Evolutionary conservation across 2,888 invertebrate genomes (phyloP).

Genomic region (Diabrotica balteata): DNA sequence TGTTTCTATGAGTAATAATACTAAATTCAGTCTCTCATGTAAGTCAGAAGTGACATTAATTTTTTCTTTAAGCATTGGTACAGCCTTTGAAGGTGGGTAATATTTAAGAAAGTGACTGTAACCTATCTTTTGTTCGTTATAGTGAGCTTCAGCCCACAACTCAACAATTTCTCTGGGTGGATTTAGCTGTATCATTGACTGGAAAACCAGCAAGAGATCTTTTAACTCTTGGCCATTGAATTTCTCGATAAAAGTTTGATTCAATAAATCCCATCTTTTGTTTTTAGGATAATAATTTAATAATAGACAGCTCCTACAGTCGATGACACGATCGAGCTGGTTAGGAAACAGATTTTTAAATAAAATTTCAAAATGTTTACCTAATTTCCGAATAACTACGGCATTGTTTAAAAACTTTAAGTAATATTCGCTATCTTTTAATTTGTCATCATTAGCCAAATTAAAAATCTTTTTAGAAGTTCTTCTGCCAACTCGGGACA

Average conservation of each 20-base stretch:
- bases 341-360: slow-evolving; percentile 31
- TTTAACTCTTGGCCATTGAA: slow-evolving; percentile 22
- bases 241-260: slow-evolving; percentile 26
- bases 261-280: slow-evolving; percentile 36
- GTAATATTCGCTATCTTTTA: slow-evolving; percentile 25
- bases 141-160: slow-evolving; percentile 38
- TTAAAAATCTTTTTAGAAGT: slow-evolving; percentile 35
- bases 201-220: slow-evolving; percentile 13
- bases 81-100: slow-evolving; percentile 31
- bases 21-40: slow-evolving; percentile 20
- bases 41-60: slow-evolving; percentile 40
- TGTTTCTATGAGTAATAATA: slow-evolving; percentile 34
- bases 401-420: slow-evolving; percentile 27
- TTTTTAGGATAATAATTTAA: slow-evolving; percentile 29
- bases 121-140: slow-evolving; percentile 26
- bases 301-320: neutral
- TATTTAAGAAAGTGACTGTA: slow-evolving; percentile 32
- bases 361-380: slow-evolving; percentile 28
- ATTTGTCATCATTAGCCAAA: slow-evolving; percentile 27
- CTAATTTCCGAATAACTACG: slow-evolving; percentile 31
- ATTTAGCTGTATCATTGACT: slow-evolving; percentile 11
- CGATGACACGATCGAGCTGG: slow-evolving; percentile 4
- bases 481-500: slow-evolving; percentile 31
- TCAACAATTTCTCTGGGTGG: slow-evolving; percentile 26
- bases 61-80: slow-evolving; percentile 41